These are phyloP conservation scores for Temnothorax ravouxi DNA, from an alignment of 2,888 invertebrate species.

Conservation along the genomic window DNA sequence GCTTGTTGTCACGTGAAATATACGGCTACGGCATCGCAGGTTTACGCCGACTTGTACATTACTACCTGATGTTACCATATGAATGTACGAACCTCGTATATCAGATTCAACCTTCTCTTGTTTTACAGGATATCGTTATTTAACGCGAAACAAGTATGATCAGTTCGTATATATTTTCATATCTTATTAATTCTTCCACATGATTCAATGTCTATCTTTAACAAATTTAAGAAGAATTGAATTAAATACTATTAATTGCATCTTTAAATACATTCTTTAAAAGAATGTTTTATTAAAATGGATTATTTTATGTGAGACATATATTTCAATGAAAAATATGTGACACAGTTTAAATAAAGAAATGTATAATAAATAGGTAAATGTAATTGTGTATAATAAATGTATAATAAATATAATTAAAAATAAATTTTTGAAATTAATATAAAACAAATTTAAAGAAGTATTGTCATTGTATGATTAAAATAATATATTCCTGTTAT, in stretches of 20 bases:
- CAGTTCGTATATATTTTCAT: neutral
- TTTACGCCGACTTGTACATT: slow-evolving; percentile 12
- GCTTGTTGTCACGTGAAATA: slow-evolving; percentile 69
- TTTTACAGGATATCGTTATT: neutral
- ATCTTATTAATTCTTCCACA: neutral
- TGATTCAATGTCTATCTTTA: neutral
- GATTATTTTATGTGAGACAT: neutral
- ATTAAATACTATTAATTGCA: neutral
- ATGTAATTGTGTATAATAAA: no score
- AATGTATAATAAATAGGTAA: neutral
- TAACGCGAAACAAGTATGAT: neutral
- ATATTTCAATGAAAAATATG: neutral
- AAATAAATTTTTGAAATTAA: slow-evolving; percentile 20
- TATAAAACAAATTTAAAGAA: neutral
- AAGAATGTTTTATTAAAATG: neutral
- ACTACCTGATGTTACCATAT: neutral
- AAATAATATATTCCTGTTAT: neutral
- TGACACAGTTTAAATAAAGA: neutral
- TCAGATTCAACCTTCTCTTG: neutral
- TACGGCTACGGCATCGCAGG: slow-evolving; percentile 3
- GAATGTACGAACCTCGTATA: neutral
- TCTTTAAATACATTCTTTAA: neutral
- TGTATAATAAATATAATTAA: neutral
- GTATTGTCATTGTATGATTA: neutral
- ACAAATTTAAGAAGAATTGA: neutral